phyloP scores from a whole-genome alignment of 2,113 vertebrate species.

The Malurus alboscapulatus region DNA sequence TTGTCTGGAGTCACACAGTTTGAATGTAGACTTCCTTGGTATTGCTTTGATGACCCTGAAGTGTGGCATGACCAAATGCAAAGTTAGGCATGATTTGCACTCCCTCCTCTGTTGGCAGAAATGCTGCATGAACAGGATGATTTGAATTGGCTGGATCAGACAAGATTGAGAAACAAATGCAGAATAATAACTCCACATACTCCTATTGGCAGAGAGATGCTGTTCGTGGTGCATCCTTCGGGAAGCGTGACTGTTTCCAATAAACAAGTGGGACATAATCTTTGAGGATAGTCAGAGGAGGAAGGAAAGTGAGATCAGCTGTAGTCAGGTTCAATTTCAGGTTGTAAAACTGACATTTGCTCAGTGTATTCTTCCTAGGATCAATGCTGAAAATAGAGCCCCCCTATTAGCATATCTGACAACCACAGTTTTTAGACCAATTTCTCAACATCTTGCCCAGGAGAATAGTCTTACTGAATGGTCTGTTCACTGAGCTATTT shows the following conservation, averaged over 20 bases:
- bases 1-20: neutral
- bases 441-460: neutral
- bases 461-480: neutral
- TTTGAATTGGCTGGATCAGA: neutral
- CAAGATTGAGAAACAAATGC: neutral
- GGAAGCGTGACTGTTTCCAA: neutral
- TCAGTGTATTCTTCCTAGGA: neutral
- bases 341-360: neutral
- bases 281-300: neutral
- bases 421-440: neutral
- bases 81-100: neutral
- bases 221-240: neutral
- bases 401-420: neutral
- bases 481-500: neutral
- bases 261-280: neutral
- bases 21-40: neutral
- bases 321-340: neutral
- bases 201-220: neutral
- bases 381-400: neutral
- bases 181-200: neutral
- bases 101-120: neutral
- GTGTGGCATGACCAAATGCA: neutral
- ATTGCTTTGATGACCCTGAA: neutral
- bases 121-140: neutral
- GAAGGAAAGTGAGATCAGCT: neutral